Base-by-base conservation (phyloP, 2,888 invertebrate genomes). In the Onchidella celtica region DNA sequence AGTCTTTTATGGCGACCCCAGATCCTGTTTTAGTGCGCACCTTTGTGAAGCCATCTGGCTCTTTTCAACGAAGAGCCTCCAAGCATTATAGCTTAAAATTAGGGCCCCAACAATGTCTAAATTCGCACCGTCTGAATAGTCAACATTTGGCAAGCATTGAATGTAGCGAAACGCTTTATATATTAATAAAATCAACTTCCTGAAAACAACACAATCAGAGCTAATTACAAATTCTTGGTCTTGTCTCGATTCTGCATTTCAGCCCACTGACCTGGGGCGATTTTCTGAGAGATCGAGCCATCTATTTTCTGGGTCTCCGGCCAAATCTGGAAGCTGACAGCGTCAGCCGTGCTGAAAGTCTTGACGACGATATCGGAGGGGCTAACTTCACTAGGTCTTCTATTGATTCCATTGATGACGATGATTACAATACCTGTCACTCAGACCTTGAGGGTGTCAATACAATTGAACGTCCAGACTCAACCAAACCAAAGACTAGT, bases 211-310 rank as follows among this genome's bases (percentile, higher is more conserved):
- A n/a, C n/a, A n/a, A n/a, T n/a, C n/a, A n/a, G n/a, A n/a, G n/a
- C n/a, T n/a, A n/a, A n/a, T n/a, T n/a, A n/a, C n/a, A n/a, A n/a
- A n/a, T n/a, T n/a, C n/a, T n/a, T n/a, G n/a, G n/a, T n/a, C n/a
- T n/a, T n/a, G n/a, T n/a, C n/a, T n/a, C n/a, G n/a, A n/a, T 9
- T 63, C 57, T 32, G 21, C 24, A 3, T 27, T 3, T 0, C 81
- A 84, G 84, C 14, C 66, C 59, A 24, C 75, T 84, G 32, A 74
- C 81, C 17, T 84, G 84, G 84, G 36, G 63, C 0, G 81, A 76
- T 40, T 84, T 84, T 32, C 83, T 84, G 27, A 63, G 79, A 32
- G 81, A 84, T 29, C 63, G 75, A 3, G 83, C 84, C 38, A 79
- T 79, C 34, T 70, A 63, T 32, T 32, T 61, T 38, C 63, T 79